Evolutionary conservation across 2,113 vertebrate genomes (phyloP), one percentile per base, ranked within the genome.

Genomic region (Chaetodon auriga): DNA sequence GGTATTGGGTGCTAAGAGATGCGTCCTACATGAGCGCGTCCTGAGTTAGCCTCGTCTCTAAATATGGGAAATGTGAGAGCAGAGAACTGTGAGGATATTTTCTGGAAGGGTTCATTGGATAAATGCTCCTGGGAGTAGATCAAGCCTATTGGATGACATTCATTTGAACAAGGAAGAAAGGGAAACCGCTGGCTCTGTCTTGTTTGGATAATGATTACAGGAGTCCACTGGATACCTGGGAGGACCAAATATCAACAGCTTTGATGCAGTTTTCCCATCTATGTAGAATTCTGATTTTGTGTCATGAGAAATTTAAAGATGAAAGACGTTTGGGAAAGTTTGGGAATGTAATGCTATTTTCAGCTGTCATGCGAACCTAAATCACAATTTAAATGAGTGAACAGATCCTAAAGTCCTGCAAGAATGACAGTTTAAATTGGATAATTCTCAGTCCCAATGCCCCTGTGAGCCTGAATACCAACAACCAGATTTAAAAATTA

Each of bases 141-240:
- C 71, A 62, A 86, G 68, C 78, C 63, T 53, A 43, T 75, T 82
- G 90, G 78, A 89, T 85, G 61, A 21, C 75, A 71, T 54, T 75
- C 79, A 73, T 81, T 78, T 89, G 78, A 89, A 86, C 66, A 3
- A 21, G 14, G 83, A 91, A 84, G 82, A 91, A 89, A 89, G 75
- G 63, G 60, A 78, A 76, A 77, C 60, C 61, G 35, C 55, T 80
- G 71, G 71, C 78, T 48, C 64, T 0, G 2, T 75, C 68, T 79
- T 54, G 69, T 89, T 80, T 90, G 87, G 85, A 90, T 66, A 78
- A 63, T 53, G 60, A 83, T 78, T 51, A 78, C 35, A 80, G 51
- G 38, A 46, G 48, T 55, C 58, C 41, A 38, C 14, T 30, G n/a
- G 38, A 80, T 72, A 82, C 62, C 66, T 41, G 68, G 55, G 58